Conservation (phyloP, 2,113 vertebrate species). For the Scytalopus superciliaris region DNA sequence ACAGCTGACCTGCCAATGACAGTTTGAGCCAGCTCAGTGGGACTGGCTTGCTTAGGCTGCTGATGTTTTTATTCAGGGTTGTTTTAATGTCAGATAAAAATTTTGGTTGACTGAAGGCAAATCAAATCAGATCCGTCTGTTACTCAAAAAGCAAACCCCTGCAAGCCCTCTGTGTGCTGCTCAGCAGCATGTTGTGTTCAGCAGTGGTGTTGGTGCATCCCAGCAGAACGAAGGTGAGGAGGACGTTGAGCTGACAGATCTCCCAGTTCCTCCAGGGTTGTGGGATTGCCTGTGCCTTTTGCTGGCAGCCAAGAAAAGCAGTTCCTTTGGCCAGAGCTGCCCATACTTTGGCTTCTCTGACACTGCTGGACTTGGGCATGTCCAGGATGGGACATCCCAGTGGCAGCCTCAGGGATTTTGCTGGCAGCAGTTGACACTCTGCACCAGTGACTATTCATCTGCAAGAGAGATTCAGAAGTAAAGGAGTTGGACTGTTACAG, state of each 20-base stretch:
- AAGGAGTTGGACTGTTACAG: not conserved
- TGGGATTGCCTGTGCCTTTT: not conserved
- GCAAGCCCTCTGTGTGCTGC: not conserved
- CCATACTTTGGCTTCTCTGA: fast-evolving
- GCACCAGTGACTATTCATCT: not conserved
- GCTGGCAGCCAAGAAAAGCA: not conserved
- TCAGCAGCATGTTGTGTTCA: fast-evolving
- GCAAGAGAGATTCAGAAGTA: not conserved
- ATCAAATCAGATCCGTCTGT: not conserved
- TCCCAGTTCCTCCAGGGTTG: not conserved
- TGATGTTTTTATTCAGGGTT: not conserved
- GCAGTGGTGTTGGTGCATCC: fast-evolving
- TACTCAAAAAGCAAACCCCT: not conserved
- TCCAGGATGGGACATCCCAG: not conserved
- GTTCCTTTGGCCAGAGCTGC: not conserved
- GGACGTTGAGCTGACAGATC: not conserved
- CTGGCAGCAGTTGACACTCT: not conserved
- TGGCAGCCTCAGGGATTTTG: not conserved
- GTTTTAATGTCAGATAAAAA: not conserved
- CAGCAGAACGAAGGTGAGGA: not conserved
- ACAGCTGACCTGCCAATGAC: not conserved
- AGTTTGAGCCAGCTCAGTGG: not conserved
- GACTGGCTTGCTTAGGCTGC: not conserved
- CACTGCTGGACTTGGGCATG: fast-evolving
- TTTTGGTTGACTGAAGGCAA: not conserved